These are phyloP conservation scores for Drosophila bocqueti DNA, from an alignment of 1,140 invertebrate species.

Conservation along the genomic window DNA sequence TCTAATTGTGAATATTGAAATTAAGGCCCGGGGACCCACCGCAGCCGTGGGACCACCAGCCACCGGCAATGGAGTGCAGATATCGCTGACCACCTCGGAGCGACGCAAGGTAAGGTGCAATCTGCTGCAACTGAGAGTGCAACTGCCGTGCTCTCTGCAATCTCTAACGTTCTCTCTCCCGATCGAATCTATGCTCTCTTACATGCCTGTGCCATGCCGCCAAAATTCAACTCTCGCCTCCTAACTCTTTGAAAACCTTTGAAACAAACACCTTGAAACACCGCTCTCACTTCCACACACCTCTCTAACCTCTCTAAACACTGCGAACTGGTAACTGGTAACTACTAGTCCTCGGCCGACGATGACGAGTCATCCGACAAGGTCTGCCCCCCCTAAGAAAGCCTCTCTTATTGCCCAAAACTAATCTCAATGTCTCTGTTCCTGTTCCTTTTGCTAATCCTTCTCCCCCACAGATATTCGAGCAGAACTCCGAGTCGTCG, in stretches of 20 bases:
- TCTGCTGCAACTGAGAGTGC: not conserved
- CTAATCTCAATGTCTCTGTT: constrained; percentile 11
- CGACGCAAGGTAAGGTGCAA: constrained; percentile 86
- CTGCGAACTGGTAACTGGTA: constrained; percentile 12
- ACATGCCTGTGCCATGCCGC: constrained; percentile 53
- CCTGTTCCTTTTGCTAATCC: not conserved
- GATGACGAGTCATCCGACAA: constrained; percentile 84
- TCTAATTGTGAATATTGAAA: constrained; percentile 83
- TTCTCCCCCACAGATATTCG: constrained; percentile 68
- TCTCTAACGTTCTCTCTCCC: constrained; percentile 16
- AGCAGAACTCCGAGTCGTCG: constrained; percentile 83
- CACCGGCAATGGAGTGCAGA: constrained; percentile 85
- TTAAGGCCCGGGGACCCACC: not conserved
- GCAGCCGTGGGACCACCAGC: not conserved
- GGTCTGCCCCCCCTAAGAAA: constrained; percentile 54
- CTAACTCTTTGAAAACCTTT: constrained; percentile 5
- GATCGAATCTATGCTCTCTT: constrained; percentile 34
- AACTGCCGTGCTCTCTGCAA: constrained; percentile 1
- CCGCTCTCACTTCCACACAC: constrained; percentile 24
- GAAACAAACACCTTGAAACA: constrained; percentile 7
- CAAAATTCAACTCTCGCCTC: constrained; percentile 45
- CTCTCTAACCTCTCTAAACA: constrained; percentile 34
- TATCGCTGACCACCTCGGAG: constrained; percentile 91
- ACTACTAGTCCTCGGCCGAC: constrained; percentile 79
- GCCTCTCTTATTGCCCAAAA: not conserved